Evolutionary conservation across 2,888 invertebrate genomes (phyloP).

Genomic region (Xylota segnis): DNA sequence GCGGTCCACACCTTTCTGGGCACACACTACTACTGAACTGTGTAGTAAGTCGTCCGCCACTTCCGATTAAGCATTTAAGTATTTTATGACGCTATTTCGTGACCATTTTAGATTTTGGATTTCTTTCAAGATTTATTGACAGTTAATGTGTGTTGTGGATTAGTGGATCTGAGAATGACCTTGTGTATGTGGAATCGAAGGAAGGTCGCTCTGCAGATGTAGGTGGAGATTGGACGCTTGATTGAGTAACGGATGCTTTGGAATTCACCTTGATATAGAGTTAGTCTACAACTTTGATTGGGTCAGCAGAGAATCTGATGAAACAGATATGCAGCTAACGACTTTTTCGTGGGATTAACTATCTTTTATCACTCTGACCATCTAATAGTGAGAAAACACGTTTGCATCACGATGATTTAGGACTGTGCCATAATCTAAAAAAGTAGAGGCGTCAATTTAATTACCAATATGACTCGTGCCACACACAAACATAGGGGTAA

Average conservation of each 20-base stretch:
- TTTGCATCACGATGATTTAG: background rate
- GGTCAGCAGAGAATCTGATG: background rate
- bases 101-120: slow-evolving; percentile 42
- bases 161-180: background rate
- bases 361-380: background rate
- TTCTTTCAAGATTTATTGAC: slow-evolving; percentile 17
- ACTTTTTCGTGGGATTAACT: background rate
- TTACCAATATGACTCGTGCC: too few species aligned
- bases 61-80: slow-evolving; percentile 22
- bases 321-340: background rate
- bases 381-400: background rate
- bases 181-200: slow-evolving; percentile 3
- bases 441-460: too few species aligned
- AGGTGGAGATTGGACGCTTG: slow-evolving; percentile 4
- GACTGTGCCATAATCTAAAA: background rate
- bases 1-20: slow-evolving; percentile 37
- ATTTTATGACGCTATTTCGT: slow-evolving; percentile 37
- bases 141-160: background rate
- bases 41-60: background rate
- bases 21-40: background rate
- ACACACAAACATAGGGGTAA: background rate
- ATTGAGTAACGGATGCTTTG: slow-evolving; percentile 20
- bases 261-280: slow-evolving; percentile 1
- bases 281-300: background rate
- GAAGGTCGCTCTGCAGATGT: slow-evolving; percentile 29